Conservation (phyloP, 2,888 invertebrate genomes). For the Palloptera scutellata region DNA sequence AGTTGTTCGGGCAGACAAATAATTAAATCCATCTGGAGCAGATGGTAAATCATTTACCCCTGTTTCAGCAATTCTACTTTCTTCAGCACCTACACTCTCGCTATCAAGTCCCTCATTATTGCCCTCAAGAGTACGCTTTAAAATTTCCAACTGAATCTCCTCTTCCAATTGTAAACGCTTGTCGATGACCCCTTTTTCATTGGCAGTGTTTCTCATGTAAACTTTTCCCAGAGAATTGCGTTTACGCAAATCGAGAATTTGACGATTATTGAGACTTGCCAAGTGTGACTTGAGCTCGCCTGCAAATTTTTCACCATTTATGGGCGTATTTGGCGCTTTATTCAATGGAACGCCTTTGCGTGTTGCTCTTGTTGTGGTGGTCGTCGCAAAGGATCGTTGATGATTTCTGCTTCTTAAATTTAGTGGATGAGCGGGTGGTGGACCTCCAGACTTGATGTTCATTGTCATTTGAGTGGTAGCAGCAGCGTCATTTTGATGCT, state of each 20-base stretch:
- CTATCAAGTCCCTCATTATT: constrained; percentile 5
- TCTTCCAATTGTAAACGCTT: constrained; percentile 44
- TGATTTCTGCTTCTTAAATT: constrained; percentile 18
- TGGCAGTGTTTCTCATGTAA: constrained; percentile 29
- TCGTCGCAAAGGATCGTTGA: not conserved
- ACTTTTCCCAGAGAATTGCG: constrained; percentile 47
- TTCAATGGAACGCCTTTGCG: constrained; percentile 41
- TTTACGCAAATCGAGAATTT: constrained; percentile 55
- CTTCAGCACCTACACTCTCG: not conserved
- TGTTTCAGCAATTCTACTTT: not conserved
- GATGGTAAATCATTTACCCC: constrained; percentile 19
- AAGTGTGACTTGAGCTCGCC: constrained; percentile 43
- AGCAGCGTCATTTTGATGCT: not conserved
- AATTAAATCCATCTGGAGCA: constrained; percentile 36
- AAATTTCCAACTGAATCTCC: constrained; percentile 40
- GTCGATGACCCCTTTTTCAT: constrained; percentile 19
- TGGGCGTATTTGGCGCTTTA: constrained; percentile 47
- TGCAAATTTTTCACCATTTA: constrained; percentile 56
- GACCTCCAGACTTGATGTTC: constrained; percentile 27
- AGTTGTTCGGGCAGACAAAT: constrained; percentile 6
- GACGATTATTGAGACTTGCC: constrained; percentile 53
- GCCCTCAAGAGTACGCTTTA: constrained; percentile 41
- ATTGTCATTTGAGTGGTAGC: not conserved
- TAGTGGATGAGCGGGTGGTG: constrained; percentile 29
- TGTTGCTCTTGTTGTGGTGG: not conserved